Evolutionary conservation across 2,888 invertebrate species (phyloP).

Genomic region (Pollenia amentaria): DNA sequence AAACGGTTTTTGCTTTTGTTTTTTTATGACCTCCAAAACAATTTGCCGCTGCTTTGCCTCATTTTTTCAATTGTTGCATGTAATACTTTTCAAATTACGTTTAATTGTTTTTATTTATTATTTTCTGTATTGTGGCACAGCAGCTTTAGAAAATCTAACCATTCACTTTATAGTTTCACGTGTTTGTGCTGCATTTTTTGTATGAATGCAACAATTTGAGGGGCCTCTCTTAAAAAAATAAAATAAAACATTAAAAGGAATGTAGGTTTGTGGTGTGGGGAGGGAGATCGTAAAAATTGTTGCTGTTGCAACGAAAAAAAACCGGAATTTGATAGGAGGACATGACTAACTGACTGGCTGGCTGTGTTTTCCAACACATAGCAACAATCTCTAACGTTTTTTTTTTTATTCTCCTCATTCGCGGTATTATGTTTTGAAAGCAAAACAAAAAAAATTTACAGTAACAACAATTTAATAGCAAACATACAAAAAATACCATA

Average conservation of each 20-base stretch:
- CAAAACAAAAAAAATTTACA: conserved; percentile 14
- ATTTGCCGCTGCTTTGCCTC: conserved; percentile 36
- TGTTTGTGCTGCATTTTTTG: conserved; percentile 68
- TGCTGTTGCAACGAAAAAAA: conserved; percentile 25
- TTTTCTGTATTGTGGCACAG: conserved; percentile 16
- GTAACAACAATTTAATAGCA: conserved; percentile 41
- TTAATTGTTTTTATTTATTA: conserved; percentile 27
- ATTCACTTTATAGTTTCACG: conserved; percentile 73
- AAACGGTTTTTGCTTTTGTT: background rate
- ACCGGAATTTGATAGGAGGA: conserved; percentile 69
- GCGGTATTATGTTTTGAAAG: conserved; percentile 44
- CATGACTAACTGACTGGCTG: conserved; percentile 27
- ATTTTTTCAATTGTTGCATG: conserved; percentile 50
- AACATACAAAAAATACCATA: conserved; percentile 53
- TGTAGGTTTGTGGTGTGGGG: conserved; percentile 65
- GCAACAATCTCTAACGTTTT: conserved; percentile 54
- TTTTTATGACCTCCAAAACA: conserved; percentile 64
- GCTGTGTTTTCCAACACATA: conserved; percentile 34
- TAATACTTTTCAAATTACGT: conserved; percentile 66
- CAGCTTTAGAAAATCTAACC: conserved; percentile 40
- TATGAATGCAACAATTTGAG: conserved; percentile 30
- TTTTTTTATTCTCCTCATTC: background rate
- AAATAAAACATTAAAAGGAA: conserved; percentile 22
- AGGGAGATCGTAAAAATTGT: conserved; percentile 43
- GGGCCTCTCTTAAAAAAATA: conserved; percentile 16